These are phyloP conservation scores for Heterocephalus glaber DNA, from an alignment of 2,113 vertebrate genomes.

Conservation along the genomic window DNA sequence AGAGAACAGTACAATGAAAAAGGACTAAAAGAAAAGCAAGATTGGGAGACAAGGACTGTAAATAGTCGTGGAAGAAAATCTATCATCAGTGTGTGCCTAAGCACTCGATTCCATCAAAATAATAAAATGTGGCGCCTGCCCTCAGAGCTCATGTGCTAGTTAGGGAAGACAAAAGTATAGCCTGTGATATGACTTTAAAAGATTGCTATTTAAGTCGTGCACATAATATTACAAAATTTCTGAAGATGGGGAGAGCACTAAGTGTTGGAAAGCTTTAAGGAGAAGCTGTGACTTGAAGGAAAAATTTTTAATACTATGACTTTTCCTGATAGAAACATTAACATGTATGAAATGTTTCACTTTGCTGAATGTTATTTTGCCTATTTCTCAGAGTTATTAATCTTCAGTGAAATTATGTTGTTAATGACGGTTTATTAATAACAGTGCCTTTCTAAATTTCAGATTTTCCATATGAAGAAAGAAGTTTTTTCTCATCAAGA, in stretches of 20 bases:
- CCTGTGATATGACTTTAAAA: conserved; percentile 11
- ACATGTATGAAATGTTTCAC: conserved; percentile 5
- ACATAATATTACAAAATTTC: conserved; percentile 23
- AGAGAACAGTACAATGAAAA: background rate
- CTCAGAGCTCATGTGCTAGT: background rate
- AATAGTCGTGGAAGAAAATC: background rate
- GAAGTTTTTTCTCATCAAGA: conserved; percentile 48
- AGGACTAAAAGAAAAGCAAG: background rate
- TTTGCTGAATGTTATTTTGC: background rate
- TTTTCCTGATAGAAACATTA: conserved; percentile 35
- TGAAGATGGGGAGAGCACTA: background rate
- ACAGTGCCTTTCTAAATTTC: conserved; percentile 72
- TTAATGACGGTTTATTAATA: conserved; percentile 31
- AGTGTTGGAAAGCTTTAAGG: background rate
- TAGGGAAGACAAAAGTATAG: background rate
- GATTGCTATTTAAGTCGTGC: background rate
- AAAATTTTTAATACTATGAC: background rate
- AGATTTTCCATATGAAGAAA: conserved; percentile 64
- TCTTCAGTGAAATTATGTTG: conserved; percentile 10
- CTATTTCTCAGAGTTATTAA: conserved; percentile 39
- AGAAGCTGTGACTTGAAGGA: background rate
- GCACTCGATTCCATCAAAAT: background rate
- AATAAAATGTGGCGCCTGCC: background rate
- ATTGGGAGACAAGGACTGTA: background rate
- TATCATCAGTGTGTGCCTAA: background rate